Percentiles rank a stretch among this genome's conserved stretches.
Evolutionary conservation across 2,113 vertebrate species (phyloP).

Genomic region (Pelusios castaneus): DNA sequence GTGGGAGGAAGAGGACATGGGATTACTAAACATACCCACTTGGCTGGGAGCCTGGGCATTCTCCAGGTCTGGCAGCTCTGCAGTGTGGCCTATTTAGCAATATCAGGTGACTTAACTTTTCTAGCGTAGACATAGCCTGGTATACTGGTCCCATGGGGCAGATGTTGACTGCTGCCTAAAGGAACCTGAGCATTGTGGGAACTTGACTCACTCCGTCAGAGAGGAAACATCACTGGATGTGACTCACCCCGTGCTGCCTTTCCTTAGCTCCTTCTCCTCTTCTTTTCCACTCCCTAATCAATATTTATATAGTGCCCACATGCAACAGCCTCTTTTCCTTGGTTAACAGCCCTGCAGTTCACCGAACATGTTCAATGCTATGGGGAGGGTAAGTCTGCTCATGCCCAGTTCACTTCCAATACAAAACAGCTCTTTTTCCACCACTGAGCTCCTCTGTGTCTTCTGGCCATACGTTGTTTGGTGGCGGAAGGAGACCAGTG

Average conservation of each 20-base stretch:
- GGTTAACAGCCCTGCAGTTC: neutral
- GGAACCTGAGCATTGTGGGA: neutral
- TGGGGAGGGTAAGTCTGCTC: neutral
- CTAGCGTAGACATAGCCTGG: too few species aligned
- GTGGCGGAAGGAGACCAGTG: neutral
- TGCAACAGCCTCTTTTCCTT: neutral
- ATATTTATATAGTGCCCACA: neutral
- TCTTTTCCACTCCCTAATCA: neutral
- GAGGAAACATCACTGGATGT: neutral
- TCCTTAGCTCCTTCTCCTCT: neutral
- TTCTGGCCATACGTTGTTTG: neutral
- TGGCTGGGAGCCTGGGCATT: neutral
- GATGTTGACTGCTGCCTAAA: neutral
- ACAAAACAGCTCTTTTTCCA: neutral
- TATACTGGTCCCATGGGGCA: neutral
- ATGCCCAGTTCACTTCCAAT: neutral
- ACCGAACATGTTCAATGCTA: neutral
- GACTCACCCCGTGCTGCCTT: neutral
- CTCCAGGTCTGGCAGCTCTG: neutral
- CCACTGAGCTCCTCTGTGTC: neutral
- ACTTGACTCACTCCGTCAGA: neutral
- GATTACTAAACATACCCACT: neutral
- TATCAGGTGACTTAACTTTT: too few species aligned
- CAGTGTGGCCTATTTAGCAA: neutral
- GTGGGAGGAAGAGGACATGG: neutral